Percentiles rank a stretch among this genome's conserved stretches.
These are phyloP conservation scores for Gymnosoma rotundatum DNA, from an alignment of 2,888 invertebrate genomes.

Conservation along the genomic window DNA sequence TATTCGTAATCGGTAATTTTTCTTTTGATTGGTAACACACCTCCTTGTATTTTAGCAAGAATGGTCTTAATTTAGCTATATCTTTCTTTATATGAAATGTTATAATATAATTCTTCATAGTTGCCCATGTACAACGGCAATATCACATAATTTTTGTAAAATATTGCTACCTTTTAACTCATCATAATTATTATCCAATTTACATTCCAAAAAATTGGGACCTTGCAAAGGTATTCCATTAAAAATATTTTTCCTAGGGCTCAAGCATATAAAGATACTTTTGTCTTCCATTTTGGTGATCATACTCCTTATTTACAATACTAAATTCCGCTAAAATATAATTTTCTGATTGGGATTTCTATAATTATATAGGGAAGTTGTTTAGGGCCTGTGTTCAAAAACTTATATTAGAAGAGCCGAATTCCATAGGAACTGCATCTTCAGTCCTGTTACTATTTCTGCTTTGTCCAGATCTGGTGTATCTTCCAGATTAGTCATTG, in stretches of 20 bases:
- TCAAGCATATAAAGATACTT: slow-evolving; percentile 5
- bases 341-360: slow-evolving; percentile 1
- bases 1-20: no score
- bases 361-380: slow-evolving; percentile 25
- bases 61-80: no score
- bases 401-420: background rate
- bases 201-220: slow-evolving; percentile 4
- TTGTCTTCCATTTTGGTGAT: slow-evolving; percentile 46
- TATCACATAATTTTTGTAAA: no score
- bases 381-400: background rate
- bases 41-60: no score
- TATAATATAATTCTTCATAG: background rate
- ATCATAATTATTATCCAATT: slow-evolving; percentile 1
- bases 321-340: slow-evolving; percentile 62
- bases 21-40: no score
- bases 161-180: slow-evolving; percentile 7
- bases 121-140: background rate
- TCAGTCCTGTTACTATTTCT: no score
- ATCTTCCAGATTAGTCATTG: no score
- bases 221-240: slow-evolving; percentile 17
- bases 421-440: background rate
- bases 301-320: slow-evolving; percentile 54
- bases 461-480: no score
- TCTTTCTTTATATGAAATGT: slow-evolving; percentile 4
- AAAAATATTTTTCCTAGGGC: slow-evolving; percentile 12